These are phyloP conservation scores for Hydractinia symbiolongicarpus DNA, from an alignment of 30 jellyfish, hydroid and myxozoan genomes.

Conservation along the genomic window DNA sequence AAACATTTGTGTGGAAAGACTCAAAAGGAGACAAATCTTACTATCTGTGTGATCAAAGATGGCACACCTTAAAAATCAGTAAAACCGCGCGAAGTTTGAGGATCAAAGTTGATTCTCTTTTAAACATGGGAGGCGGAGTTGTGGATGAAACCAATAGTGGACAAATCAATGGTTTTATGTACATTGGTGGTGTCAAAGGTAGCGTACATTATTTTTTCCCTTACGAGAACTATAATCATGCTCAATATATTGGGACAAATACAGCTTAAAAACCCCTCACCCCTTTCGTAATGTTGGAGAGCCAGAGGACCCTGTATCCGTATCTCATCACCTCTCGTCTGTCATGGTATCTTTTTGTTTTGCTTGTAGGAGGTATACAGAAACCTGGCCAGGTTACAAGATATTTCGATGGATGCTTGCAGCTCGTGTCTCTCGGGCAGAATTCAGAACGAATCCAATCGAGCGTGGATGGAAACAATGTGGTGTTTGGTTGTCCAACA, in stretches of 20 bases:
- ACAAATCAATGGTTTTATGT: slow-evolving; percentile 46
- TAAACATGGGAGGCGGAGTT: slow-evolving; percentile 24
- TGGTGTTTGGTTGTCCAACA: slow-evolving; percentile 69
- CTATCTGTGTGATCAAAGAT: slow-evolving; percentile 72
- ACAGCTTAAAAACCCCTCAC: too few relatives aligned
- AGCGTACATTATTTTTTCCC: slow-evolving; percentile 1
- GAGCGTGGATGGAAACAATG: slow-evolving; percentile 58
- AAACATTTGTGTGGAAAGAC: slow-evolving; percentile 62
- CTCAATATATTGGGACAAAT: too few relatives aligned
- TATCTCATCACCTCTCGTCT: too few relatives aligned
- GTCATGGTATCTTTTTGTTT: background rate
- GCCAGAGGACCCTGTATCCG: background rate
- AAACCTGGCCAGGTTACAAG: slow-evolving; percentile 46
- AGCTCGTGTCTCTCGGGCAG: slow-evolving; percentile 32
- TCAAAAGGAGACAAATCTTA: slow-evolving; percentile 46
- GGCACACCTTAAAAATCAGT: slow-evolving; percentile 62
- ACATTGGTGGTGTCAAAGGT: slow-evolving; percentile 85
- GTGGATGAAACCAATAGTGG: slow-evolving; percentile 36
- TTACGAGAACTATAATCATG: too few relatives aligned
- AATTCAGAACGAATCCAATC: slow-evolving; percentile 16
- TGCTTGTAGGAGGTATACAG: slow-evolving; percentile 40
- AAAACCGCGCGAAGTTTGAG: slow-evolving; percentile 43
- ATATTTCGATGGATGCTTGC: slow-evolving; percentile 58
- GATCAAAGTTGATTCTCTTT: slow-evolving; percentile 52
- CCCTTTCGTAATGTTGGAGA: background rate